Conservation (phyloP, 2,888 invertebrate genomes). For the Hydriomena furcata region DNA sequence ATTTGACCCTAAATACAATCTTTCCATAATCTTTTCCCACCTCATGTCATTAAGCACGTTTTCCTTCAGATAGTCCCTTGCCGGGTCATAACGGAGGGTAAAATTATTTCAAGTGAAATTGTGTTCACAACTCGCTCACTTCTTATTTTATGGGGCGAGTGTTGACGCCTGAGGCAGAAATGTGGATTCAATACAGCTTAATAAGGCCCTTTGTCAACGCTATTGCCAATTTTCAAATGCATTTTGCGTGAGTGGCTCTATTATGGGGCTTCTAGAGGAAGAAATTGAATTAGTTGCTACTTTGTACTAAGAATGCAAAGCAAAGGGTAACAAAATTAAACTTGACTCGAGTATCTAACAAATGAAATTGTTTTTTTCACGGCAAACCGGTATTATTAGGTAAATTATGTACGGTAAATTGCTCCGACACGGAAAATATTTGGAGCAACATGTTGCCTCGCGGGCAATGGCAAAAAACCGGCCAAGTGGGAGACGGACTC, state of each 20-base stretch:
- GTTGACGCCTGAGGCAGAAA: constrained; percentile 60
- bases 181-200: constrained; percentile 50
- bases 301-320: constrained; percentile 16
- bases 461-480: too few relatives aligned
- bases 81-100: constrained; percentile 72
- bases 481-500: too few relatives aligned
- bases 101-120: constrained; percentile 81
- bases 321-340: constrained; percentile 17
- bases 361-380: background rate
- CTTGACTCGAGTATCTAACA: background rate
- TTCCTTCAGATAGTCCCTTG: constrained; percentile 49
- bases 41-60: constrained; percentile 63
- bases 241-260: constrained; percentile 44
- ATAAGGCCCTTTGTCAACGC: constrained; percentile 64
- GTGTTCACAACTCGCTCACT: constrained; percentile 72
- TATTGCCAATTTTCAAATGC: constrained; percentile 61
- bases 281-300: constrained; percentile 30
- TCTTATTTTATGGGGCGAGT: constrained; percentile 70
- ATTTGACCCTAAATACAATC: constrained; percentile 35
- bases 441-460: too few relatives aligned
- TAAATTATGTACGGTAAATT: background rate
- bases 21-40: constrained; percentile 39
- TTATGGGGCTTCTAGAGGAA: constrained; percentile 28
- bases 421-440: background rate
- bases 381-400: background rate